A percentile compares a stretch with the other conserved stretches of the same genome.
Conservation (phyloP, 2,797 vertebrate species). For the Poecilia velifera region DNA sequence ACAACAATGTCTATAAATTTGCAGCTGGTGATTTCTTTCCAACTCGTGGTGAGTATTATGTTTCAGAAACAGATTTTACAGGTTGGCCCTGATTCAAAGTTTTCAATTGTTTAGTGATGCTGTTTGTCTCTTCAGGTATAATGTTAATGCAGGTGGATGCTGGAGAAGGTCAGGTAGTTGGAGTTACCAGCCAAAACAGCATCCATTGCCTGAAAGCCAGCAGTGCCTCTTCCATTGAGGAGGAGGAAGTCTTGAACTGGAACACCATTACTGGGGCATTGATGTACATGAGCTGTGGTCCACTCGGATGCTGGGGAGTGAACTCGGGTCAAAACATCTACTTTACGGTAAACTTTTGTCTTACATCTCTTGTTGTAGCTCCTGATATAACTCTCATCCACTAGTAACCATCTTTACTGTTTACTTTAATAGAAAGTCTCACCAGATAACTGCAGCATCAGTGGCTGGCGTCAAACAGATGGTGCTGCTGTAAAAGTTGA, state of each 20-base stretch:
- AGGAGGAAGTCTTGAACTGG: not conserved
- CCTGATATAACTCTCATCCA: no score
- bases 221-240: fast-evolving
- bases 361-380: no score
- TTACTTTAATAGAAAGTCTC: not conserved
- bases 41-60: not conserved
- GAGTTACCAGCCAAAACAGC: fast-evolving
- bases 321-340: fast-evolving
- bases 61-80: not conserved
- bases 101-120: not conserved
- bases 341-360: not conserved
- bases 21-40: not conserved
- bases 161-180: constrained; percentile 43
- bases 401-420: not conserved
- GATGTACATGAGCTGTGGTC: fast-evolving
- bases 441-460: not conserved
- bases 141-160: constrained; percentile 49
- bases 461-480: fast-evolving
- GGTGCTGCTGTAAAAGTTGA: not conserved
- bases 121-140: constrained; percentile 10
- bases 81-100: not conserved
- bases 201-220: constrained; percentile 29
- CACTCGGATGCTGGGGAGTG: constrained; percentile 5
- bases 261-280: no score
- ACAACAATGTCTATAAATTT: not conserved